Base-by-base conservation (phyloP, 35 echinoderm and acorn worm genomes). In the Strongylocentrotus purpuratus region DNA sequence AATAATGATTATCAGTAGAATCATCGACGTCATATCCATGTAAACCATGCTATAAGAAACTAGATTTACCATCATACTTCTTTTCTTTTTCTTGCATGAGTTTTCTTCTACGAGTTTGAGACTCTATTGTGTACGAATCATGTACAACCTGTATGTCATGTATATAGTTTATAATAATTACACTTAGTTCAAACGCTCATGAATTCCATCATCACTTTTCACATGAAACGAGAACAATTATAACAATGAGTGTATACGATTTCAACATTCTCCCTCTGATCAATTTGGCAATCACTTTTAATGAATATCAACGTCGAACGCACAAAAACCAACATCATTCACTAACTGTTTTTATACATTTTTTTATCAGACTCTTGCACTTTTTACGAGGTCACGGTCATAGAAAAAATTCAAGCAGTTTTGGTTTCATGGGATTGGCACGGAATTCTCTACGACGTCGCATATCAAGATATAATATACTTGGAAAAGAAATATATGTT, bases 381-480 rank as follows among this genome's bases (percentile, higher is more conserved):
- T 89, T 89, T 89, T 89, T 89, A 89, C 20, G 3, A 33, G 87
- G 87, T 89, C 87, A 89, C 87, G 87, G 87, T 89, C 87, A 28
- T 9, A 6, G 9, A 17, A 17, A 13, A 22, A 22, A 7, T 78
- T n/a, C 5, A 28, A 22, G 65, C 65, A 78, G 87, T 33, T 46
- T 89, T 89, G 32, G 45, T 45, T 89, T 89, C 32, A 33, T 7
- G 33, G 87, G 87, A 11, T 89, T 89, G 87, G 87, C 87, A 18
- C 2, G 33, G 45, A 78, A 78, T 78, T 33, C 32, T 45, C n/a
- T 31, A 4, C 87, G 45, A 20, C 87, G 87, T 46, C 33, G 32
- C 45, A 46, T 33, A 46, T 33, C 87, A 89, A 89, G 12, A 89
- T 33, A 89, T 59, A 17, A 59, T 41, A 41, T 86, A 89, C 87